phyloP scores from a whole-genome alignment of 2,888 invertebrate species.

The Cryptocephalus moraei region DNA sequence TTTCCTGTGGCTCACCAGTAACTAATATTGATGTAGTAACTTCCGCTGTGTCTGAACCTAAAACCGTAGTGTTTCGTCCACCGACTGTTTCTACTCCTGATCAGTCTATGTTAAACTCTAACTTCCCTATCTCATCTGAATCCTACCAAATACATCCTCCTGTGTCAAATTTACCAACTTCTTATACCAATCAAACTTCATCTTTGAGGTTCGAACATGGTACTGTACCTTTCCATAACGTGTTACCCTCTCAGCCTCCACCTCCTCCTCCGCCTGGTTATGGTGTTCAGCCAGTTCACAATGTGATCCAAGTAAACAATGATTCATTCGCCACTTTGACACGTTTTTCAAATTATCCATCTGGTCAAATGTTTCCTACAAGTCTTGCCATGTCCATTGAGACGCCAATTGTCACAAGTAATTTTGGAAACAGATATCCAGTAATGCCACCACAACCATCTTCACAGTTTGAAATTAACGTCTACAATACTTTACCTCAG shows the following conservation, averaged over 20 bases:
- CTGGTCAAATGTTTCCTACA: constrained; percentile 3
- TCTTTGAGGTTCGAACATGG: too few species aligned
- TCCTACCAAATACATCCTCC: too few species aligned
- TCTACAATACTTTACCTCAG: constrained; percentile 17
- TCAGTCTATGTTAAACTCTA: too few species aligned
- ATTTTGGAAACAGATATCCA: constrained; percentile 9
- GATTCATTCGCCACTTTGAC: constrained; percentile 4
- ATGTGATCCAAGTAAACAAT: constrained; percentile 4
- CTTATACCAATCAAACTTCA: too few species aligned
- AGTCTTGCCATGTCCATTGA: constrained; percentile 9
- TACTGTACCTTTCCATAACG: too few species aligned
- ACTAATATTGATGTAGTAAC: too few species aligned
- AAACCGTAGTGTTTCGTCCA: too few species aligned
- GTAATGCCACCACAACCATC: constrained; percentile 6
- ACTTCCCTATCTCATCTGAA: too few species aligned
- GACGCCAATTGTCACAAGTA: constrained; percentile 9
- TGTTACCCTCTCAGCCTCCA: constrained; percentile 7
- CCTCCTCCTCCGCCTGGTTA: constrained; percentile 9
- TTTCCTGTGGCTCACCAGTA: background rate
- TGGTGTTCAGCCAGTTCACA: background rate
- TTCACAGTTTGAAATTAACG: constrained; percentile 21
- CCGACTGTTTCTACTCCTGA: too few species aligned
- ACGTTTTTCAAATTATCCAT: constrained; percentile 8
- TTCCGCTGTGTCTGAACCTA: too few species aligned
- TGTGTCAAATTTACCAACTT: too few species aligned